Evolutionary conservation across 2,888 invertebrate genomes (phyloP), one percentile per base, ranked within the genome.

Genomic region (Notocelia uddmanniana): DNA sequence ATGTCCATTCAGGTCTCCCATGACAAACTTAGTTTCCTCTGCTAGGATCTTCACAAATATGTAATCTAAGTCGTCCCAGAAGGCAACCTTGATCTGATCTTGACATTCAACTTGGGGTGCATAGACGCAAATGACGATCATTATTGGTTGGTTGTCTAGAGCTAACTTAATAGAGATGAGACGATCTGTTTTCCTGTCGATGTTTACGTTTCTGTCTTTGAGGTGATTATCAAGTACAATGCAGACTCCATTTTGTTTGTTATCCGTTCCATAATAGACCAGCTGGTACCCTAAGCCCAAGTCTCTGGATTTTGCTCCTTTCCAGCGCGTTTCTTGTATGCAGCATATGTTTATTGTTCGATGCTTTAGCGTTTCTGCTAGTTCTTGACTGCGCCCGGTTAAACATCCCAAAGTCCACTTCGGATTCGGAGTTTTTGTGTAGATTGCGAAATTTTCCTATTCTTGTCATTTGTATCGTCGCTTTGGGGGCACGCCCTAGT

Each of bases 261-360:
- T 21, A 21, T 52, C 52, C 3, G 8, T 52, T 8, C 21, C 52
- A 3, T 52, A 13, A 10, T 52, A 52, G 52, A 52, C 52, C 9
- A 52, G 52, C 52, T 52, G 19, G 52, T 19, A 21, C 1, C 52
- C 52, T 26, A 26, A 3, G 10, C 52, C 52, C 21, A 52, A 21
- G 52, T 52, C 52, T 21, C 52, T 52, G 52, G 52, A 52, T 11
- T 52, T 52, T 11, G 52, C 21, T 52, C 52, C 21, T 21, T 52
- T 52, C 52, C 52, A 52, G 1, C 52, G 52, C 3, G 21, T 52
- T 13, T 52, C 52, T 21, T 52, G 45, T 5, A 45, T 13, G 45
- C 45, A 19, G 52, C 52, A 19, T 1, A 52, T 21, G 3, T 21
- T 52, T 52, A 19, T 52, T 0, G 8, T 21, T 11, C 52, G 21